A percentile compares a stretch with the other conserved stretches of the same genome.
These are phyloP conservation scores for Chelonoidis abingdonii DNA, from an alignment of 2,113 vertebrate species.

Conservation along the genomic window DNA sequence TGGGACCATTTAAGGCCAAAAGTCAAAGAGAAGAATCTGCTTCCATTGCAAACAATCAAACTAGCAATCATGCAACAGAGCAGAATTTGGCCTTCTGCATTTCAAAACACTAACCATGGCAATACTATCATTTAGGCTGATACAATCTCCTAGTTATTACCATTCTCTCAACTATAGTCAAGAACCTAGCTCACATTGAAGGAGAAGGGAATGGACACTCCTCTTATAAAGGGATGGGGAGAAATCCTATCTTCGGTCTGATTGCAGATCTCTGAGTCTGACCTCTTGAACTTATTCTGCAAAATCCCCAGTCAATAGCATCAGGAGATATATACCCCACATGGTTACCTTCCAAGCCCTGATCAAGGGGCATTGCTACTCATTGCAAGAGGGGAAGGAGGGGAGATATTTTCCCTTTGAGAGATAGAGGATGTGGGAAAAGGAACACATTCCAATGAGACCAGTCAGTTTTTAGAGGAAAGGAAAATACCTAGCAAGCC, in stretches of 20 bases:
- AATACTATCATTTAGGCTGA: too few species aligned
- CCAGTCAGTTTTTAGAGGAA: background rate
- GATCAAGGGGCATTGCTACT: accelerated
- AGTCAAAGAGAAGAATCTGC: background rate
- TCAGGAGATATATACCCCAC: background rate
- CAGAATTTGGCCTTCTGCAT: background rate
- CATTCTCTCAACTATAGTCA: too few species aligned
- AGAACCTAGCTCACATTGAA: background rate
- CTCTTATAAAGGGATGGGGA: background rate
- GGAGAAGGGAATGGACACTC: background rate
- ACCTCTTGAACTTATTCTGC: background rate
- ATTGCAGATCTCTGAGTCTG: background rate
- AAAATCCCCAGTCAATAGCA: background rate
- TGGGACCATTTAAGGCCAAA: too few species aligned
- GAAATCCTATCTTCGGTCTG: background rate
- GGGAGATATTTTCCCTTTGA: background rate
- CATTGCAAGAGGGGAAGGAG: background rate
- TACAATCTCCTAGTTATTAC: background rate
- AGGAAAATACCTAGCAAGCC: background rate
- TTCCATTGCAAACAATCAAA: background rate
- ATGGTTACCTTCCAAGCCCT: background rate
- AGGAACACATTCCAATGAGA: background rate
- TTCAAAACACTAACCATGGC: background rate
- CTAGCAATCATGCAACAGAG: background rate
- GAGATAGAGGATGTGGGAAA: background rate